Percentiles rank a stretch among this genome's conserved stretches.
Conservation (phyloP, 2,113 vertebrate species). For the Atlantisia rogersi region DNA sequence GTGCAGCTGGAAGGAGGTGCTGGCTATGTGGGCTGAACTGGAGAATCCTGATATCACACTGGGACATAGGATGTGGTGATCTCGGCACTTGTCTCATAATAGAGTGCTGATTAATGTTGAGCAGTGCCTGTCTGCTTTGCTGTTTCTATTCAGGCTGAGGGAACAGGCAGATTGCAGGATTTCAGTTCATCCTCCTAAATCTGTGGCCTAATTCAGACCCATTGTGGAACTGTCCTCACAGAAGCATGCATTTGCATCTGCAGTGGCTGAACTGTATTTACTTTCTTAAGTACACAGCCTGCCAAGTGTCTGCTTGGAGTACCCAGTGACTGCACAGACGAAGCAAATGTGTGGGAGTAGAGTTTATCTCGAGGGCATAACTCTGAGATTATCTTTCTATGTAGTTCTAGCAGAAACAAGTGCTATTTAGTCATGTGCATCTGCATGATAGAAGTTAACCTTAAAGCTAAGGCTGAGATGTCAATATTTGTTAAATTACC, state of each 20-base stretch:
- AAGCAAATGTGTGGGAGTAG: neutral
- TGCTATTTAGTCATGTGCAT: neutral
- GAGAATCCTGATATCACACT: neutral
- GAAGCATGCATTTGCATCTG: neutral
- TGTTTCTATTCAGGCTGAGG: neutral
- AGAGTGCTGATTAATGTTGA: neutral
- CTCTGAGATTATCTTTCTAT: neutral
- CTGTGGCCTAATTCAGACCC: neutral
- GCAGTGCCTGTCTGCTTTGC: neutral
- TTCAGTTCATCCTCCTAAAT: neutral
- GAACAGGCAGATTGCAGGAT: neutral
- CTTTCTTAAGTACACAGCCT: neutral
- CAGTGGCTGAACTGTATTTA: constrained; percentile 9
- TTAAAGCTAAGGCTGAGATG: neutral
- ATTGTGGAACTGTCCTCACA: neutral
- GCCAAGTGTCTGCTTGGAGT: neutral
- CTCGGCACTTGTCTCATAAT: neutral
- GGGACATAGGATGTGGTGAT: neutral
- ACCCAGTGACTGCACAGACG: neutral
- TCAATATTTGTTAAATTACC: neutral
- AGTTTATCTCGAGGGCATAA: neutral
- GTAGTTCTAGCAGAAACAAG: neutral
- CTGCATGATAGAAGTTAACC: neutral
- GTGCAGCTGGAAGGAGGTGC: neutral
- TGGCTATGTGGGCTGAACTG: neutral